Conservation (phyloP, 2,113 vertebrate species). For the Chrysemys picta region DNA sequence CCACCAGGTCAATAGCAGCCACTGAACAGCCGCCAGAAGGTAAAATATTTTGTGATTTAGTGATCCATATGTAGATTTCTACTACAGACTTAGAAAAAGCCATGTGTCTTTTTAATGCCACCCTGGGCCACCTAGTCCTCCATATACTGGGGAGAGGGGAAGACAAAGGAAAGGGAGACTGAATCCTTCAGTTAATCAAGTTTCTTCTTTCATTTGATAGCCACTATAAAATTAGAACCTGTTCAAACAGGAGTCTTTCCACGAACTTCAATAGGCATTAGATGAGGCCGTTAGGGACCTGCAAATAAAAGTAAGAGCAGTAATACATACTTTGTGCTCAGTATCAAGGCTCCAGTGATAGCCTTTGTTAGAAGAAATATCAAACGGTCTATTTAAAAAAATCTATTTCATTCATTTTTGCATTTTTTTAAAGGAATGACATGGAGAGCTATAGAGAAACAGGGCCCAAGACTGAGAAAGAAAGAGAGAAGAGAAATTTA, state of each 20-base stretch:
- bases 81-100: not conserved
- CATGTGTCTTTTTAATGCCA: not conserved
- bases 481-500: not conserved
- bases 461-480: not conserved
- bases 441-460: not conserved
- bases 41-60: not conserved
- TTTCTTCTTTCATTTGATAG: not conserved
- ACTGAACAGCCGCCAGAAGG: rapidly evolving
- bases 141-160: not conserved
- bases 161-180: not conserved
- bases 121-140: not conserved
- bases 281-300: not conserved
- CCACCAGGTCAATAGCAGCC: not conserved
- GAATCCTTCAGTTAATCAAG: not conserved
- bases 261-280: not conserved
- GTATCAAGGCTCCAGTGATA: not conserved
- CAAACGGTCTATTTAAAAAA: rapidly evolving
- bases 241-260: not conserved
- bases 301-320: not conserved
- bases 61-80: not conserved
- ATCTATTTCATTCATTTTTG: not conserved
- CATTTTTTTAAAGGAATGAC: not conserved
- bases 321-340: not conserved
- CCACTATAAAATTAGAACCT: not conserved
- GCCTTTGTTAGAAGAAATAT: not conserved